These are phyloP conservation scores for Lagopus muta DNA, from an alignment of 2,113 vertebrate species.

Conservation along the genomic window DNA sequence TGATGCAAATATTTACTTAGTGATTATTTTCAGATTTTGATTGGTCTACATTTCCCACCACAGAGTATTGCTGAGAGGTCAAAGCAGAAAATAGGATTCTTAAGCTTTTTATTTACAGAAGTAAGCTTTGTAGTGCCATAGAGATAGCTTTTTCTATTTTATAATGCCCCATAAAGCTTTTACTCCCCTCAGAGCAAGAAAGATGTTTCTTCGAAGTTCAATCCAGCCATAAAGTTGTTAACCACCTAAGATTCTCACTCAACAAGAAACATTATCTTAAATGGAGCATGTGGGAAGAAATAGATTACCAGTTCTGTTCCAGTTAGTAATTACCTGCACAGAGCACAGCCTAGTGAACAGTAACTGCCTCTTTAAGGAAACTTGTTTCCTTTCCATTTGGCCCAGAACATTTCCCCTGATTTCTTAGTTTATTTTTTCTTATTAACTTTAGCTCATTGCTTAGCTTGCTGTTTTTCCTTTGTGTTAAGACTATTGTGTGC, in stretches of 20 bases:
- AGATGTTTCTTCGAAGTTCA: slow-evolving; percentile 15
- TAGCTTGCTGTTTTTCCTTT: slow-evolving; percentile 17
- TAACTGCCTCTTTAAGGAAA: slow-evolving; percentile 51
- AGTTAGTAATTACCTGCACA: slow-evolving; percentile 27
- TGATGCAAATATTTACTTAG: neutral
- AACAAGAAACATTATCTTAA: slow-evolving; percentile 31
- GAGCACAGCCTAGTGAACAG: neutral
- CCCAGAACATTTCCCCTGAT: slow-evolving; percentile 33
- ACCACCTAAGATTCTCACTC: neutral
- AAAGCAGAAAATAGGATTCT: neutral
- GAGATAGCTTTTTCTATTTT: neutral
- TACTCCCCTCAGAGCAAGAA: neutral
- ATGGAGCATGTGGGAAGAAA: neutral
- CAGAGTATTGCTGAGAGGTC: neutral
- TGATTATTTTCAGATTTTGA: neutral
- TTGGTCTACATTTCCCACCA: neutral
- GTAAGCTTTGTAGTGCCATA: neutral
- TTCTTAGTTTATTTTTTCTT: slow-evolving; percentile 41
- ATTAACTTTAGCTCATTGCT: slow-evolving; percentile 22
- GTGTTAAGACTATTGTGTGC: neutral
- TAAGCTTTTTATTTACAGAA: slow-evolving; percentile 4
- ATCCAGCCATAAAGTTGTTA: neutral
- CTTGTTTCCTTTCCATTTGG: neutral
- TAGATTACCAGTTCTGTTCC: neutral
- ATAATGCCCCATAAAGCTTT: neutral